Percentiles rank a stretch among this genome's conserved stretches.
Evolutionary conservation across 1,140 invertebrate species (phyloP).

Genomic region (Drosophila lini): DNA sequence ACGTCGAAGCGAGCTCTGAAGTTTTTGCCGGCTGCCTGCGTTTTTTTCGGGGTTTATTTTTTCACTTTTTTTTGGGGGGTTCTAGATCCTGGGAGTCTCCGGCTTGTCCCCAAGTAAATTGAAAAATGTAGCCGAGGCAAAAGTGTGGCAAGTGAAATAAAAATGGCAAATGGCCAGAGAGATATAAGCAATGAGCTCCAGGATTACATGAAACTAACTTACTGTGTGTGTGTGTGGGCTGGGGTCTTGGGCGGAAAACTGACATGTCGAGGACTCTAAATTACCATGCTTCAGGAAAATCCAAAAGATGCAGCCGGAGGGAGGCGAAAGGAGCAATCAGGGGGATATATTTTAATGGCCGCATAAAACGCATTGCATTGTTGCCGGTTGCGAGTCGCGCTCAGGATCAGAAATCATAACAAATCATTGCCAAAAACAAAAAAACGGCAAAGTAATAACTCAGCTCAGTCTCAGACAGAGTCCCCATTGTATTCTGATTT

Average conservation of each 20-base stretch:
- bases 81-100: constrained; percentile 30
- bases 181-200: constrained; percentile 54
- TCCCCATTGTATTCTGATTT: constrained; percentile 71
- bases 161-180: constrained; percentile 69
- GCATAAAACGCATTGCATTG: constrained; percentile 77
- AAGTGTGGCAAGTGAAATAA: constrained; percentile 76
- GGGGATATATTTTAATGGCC: constrained; percentile 54
- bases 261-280: constrained; percentile 34
- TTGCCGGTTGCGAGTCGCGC: constrained; percentile 46
- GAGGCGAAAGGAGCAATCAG: constrained; percentile 1
- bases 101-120: constrained; percentile 67
- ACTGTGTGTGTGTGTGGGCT: constrained; percentile 13
- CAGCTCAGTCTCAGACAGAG: constrained; percentile 24
- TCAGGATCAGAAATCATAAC: constrained; percentile 49
- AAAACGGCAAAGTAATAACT: constrained; percentile 65
- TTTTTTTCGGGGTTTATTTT: not conserved
- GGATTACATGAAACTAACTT: constrained; percentile 43
- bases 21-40: constrained; percentile 35
- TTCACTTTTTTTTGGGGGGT: not conserved
- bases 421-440: constrained; percentile 69
- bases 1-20: constrained; percentile 55
- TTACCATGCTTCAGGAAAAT: constrained; percentile 40
- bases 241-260: not conserved
- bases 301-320: constrained; percentile 28
- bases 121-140: constrained; percentile 67